Conservation (phyloP, 2,113 vertebrate genomes). For the Muntiacus muntjak region DNA sequence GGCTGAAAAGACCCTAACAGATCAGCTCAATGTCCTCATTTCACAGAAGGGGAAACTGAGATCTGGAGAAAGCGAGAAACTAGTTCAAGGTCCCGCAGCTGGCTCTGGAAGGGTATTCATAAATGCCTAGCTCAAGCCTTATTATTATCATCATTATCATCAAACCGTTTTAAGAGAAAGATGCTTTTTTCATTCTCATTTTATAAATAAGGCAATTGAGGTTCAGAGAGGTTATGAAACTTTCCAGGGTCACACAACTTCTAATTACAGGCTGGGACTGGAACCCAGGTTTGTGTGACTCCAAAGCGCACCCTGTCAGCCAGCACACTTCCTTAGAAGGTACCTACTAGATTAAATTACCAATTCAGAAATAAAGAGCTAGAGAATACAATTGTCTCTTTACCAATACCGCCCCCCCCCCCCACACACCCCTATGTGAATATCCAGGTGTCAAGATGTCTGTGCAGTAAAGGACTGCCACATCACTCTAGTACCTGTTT, state of each 20-base stretch:
- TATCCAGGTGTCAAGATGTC: background rate
- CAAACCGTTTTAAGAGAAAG: background rate
- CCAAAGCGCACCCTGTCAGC: background rate
- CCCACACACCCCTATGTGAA: fast-evolving
- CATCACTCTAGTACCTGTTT: background rate
- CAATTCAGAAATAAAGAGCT: background rate
- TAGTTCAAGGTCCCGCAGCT: background rate
- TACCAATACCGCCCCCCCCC: fast-evolving
- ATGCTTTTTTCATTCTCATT: background rate
- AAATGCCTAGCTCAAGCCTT: background rate
- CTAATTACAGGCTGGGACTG: background rate
- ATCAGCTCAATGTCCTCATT: background rate
- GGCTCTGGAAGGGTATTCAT: background rate
- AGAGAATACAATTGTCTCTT: background rate
- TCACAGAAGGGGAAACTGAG: background rate
- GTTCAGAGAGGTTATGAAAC: background rate
- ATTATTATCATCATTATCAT: background rate
- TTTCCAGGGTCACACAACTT: background rate
- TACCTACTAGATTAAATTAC: background rate
- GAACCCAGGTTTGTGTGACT: background rate
- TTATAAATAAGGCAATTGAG: background rate
- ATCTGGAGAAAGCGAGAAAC: background rate
- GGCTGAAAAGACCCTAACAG: background rate
- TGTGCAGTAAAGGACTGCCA: background rate
- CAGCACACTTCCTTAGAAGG: background rate